Evolutionary conservation across 2,113 vertebrate genomes (phyloP), one percentile per base, ranked within the genome.

Genomic region (Lates calcarifer): DNA sequence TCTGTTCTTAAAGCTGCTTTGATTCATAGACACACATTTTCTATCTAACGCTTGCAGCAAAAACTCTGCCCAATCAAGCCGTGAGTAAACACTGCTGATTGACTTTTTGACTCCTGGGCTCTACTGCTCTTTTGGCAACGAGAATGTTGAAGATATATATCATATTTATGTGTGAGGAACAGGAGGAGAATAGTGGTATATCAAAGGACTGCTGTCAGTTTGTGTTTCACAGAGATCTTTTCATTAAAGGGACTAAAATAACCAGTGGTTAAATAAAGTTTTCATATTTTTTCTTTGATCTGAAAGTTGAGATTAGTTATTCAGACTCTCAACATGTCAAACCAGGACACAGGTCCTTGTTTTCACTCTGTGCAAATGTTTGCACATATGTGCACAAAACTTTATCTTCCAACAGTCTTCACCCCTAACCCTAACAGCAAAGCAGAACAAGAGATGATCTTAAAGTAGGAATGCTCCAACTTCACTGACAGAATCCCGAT

Each of bases 1-100:
- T 84, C 55, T 80, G 76, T 87, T 85, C 37, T 76, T 66, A 37
- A 77, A 76, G 75, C 61, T 4, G 37, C 83, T 89, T 89, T 89
- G 65, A 91, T 78, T 86, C 77, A 85, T 9, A 24, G 67, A 71
- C 43, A 18, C 77, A 62, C 61, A 66, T 53, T 73, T 76, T 70
- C 31, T 49, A 26, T 75, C 68, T 85, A 43, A 60, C 56, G 76
- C 82, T 77, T 14, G 4, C 45, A 82, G 77, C 67, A 3, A 5
- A n/a, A 65, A 37, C 15, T 26, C 43, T 0, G 70, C 66, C 75
- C 61, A 37, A 29, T 74, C 53, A 72, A 29, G 56, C 28, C 73
- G 0, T 22, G 31, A 63, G 74, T 78, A 83, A 79, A 78, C 84
- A 72, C 45, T 18, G 75, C 81, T 83, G 81, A 77, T 67, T 79